Evolutionary conservation across 53 echinoderm and acorn worm species (phyloP).

Genomic region (Arbacia lixula): DNA sequence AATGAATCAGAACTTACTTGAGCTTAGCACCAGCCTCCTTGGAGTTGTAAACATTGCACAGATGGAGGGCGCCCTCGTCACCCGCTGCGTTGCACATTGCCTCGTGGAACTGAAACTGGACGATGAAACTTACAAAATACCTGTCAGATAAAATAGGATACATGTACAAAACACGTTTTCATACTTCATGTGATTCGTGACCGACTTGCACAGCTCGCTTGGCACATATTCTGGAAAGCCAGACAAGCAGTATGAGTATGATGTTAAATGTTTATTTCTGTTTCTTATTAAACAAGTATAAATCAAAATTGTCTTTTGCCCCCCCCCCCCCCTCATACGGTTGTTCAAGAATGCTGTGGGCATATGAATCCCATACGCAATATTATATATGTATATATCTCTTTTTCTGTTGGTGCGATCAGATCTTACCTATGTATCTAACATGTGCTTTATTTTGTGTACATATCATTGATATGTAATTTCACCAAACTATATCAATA

Average conservation of each 20-base stretch:
- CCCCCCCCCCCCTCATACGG: too few relatives aligned
- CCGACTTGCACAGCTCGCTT: neutral
- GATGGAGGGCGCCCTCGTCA: constrained; percentile 63
- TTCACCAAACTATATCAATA: too few relatives aligned
- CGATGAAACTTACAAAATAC: constrained; percentile 66
- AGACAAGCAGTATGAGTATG: neutral
- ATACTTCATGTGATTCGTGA: neutral
- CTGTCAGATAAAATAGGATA: constrained; percentile 10
- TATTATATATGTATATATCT: too few relatives aligned
- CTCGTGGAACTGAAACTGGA: constrained; percentile 75
- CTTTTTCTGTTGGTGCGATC: too few relatives aligned
- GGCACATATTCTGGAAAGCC: neutral
- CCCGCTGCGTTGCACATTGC: constrained; percentile 59
- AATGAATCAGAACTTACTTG: constrained; percentile 41
- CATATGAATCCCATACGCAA: too few relatives aligned
- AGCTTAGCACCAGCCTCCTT: constrained; percentile 62
- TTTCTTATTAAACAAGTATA: too few relatives aligned
- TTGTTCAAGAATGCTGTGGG: too few relatives aligned
- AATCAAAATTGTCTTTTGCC: too few relatives aligned
- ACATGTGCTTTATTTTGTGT: too few relatives aligned
- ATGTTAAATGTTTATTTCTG: neutral
- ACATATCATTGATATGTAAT: too few relatives aligned
- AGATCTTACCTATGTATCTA: too few relatives aligned
- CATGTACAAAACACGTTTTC: neutral
- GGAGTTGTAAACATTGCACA: constrained; percentile 68